A percentile compares a stretch with the other conserved stretches of the same genome.
phyloP scores from a whole-genome alignment of 2,113 vertebrate species.

The Cephalophus harveyi region DNA sequence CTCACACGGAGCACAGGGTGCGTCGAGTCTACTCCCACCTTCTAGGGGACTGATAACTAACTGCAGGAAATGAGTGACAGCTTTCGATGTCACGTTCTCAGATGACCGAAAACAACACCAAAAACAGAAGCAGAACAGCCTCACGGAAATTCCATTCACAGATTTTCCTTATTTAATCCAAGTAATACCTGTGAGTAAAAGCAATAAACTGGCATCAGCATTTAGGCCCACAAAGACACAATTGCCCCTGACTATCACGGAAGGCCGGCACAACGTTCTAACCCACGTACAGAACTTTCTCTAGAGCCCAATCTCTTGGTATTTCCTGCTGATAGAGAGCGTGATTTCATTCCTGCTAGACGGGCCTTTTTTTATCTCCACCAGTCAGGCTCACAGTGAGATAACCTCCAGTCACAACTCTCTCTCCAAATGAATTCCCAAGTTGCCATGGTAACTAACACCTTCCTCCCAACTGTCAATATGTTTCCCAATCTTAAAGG shows the following conservation, averaged over 20 bases:
- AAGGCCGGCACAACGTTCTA: background rate
- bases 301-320: background rate
- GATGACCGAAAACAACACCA: background rate
- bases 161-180: background rate
- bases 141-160: slow-evolving; percentile 38
- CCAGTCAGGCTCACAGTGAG: slow-evolving; percentile 18
- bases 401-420: slow-evolving; percentile 49
- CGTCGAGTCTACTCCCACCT: slow-evolving; percentile 17
- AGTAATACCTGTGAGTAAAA: background rate
- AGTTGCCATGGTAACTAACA: slow-evolving; percentile 59
- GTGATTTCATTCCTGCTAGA: slow-evolving; percentile 44
- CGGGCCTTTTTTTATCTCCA: slow-evolving; percentile 30
- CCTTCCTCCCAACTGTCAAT: slow-evolving; percentile 35
- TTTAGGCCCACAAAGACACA: background rate
- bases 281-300: slow-evolving; percentile 10
- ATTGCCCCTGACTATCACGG: fast-evolving
- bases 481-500: background rate
- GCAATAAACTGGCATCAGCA: background rate
- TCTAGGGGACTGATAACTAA: slow-evolving; percentile 49
- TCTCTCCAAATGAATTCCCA: slow-evolving; percentile 56
- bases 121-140: background rate
- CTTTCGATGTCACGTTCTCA: background rate
- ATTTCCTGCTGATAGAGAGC: background rate
- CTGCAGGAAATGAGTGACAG: background rate
- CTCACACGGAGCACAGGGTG: background rate